Conservation (phyloP, 2,113 vertebrate genomes). For the Scomber japonicus region DNA sequence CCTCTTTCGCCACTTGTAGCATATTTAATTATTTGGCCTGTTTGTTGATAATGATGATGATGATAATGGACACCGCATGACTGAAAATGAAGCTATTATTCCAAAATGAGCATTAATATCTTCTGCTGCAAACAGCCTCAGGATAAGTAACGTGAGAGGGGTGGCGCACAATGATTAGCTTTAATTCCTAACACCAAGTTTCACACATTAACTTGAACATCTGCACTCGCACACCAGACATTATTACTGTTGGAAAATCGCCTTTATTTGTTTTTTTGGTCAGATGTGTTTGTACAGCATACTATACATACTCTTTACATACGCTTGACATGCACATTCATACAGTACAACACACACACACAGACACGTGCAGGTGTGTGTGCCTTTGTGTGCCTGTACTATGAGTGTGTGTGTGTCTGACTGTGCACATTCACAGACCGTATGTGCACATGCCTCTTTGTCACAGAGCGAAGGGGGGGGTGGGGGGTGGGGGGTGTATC, state of each 20-base stretch:
- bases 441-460: constrained; percentile 75
- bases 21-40: constrained; percentile 95
- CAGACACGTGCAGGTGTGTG: constrained; percentile 43
- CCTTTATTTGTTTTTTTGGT: constrained; percentile 13
- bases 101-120: constrained; percentile 89
- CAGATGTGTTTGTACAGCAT: constrained; percentile 2
- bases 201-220: neutral
- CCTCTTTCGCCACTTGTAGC: constrained; percentile 79
- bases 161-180: constrained; percentile 43
- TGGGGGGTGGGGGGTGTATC: constrained; percentile 73
- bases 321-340: constrained; percentile 37
- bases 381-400: constrained; percentile 46
- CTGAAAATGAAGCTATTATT: constrained; percentile 92
- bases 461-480: constrained; percentile 68
- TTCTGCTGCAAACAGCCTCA: constrained; percentile 78
- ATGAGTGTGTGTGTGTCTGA: constrained; percentile 24
- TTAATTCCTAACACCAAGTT: constrained; percentile 13
- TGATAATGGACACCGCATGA: constrained; percentile 91
- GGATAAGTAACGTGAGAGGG: constrained; percentile 47
- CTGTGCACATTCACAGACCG: constrained; percentile 52
- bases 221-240: constrained; percentile 49
- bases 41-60: constrained; percentile 77
- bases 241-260: neutral
- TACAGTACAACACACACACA: neutral
- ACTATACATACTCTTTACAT: constrained; percentile 15